Percentiles rank a stretch among this genome's conserved stretches.
Conservation (phyloP, 2,113 vertebrate species). For the Thryonomys swinderianus region DNA sequence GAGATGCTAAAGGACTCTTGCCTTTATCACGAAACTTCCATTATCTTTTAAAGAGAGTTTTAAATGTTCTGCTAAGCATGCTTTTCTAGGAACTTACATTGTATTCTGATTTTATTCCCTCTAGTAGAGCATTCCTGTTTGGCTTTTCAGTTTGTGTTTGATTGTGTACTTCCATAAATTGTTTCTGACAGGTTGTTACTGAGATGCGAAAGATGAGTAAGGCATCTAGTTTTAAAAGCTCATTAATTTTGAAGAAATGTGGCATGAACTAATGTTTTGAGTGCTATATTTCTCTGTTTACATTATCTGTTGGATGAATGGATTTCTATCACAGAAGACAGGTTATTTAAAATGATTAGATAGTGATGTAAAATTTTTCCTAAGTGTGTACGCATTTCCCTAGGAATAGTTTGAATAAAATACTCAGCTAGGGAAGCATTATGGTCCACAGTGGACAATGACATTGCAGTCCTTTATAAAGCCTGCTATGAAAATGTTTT, state of each 20-base stretch:
- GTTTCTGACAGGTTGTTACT: conserved; percentile 39
- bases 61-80: not conserved
- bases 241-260: conserved; percentile 66
- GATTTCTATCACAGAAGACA: conserved; percentile 54
- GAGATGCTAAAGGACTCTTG: not conserved
- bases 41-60: not conserved
- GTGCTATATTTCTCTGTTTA: conserved; percentile 11
- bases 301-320: conserved; percentile 55
- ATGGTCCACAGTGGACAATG: not conserved
- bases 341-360: conserved; percentile 53
- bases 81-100: not conserved
- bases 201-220: conserved; percentile 30
- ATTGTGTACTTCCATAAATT: conserved; percentile 50
- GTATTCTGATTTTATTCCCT: conserved; percentile 48
- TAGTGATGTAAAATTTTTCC: conserved; percentile 27
- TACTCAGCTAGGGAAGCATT: not conserved
- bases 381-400: not conserved
- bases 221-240: conserved; percentile 35
- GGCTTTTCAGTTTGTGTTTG: conserved; percentile 50
- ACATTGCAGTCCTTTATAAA: conserved; percentile 28
- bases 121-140: not conserved
- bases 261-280: not conserved
- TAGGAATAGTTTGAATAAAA: conserved; percentile 28
- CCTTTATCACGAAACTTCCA: not conserved
- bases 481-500: not conserved